Base-by-base conservation (phyloP, 2,797 vertebrate species). In the Lindbergichthys nudifrons region DNA sequence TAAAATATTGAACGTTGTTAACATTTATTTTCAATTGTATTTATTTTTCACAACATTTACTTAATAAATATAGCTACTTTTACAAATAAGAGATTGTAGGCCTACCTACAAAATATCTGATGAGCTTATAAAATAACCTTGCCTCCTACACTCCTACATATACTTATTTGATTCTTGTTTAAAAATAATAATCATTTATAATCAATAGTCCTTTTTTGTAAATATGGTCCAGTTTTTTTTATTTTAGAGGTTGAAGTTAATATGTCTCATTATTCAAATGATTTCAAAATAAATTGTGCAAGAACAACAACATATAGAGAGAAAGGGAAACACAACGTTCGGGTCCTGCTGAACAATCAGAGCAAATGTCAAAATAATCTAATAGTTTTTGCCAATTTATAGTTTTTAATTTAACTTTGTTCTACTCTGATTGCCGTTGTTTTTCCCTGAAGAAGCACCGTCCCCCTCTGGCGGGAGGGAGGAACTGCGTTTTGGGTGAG, bases 391-490 rank as follows among this genome's bases (percentile, higher is more conserved):
- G 32, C 2, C 32, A 36, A 36, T 9, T 36, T 7, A 36, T 36
- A 36, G 5, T 36, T 36, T 36, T 36, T 36, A 36, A 36, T 1
- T 36, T 1, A 36, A 36, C 32, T 1, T 4, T 45, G 19, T 46
- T n/a, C 5, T 41, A 1, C 5, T 56, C 26, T 10, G 12, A 13
- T 7, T 2, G 6, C 10, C 9, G 15, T 3, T 45, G 18, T 5
- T 41, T 41, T 41, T 32, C 45, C 14, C 3, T 70, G 50, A 9
- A 41, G 16, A 2, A 36, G 50, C 75, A 60, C 16, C 66, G 90
- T 87, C 87, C 54, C 86, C 4, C 8, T 30, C 3, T 56, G 93
- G 87, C 64, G 3, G 15, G 0, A 30, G 11, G n/a, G 7, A 30
- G 52, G 45, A 52, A 15, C 59, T 71, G 26, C 69, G 2, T 10